phyloP scores from a whole-genome alignment of 2,113 vertebrate genomes.

The Hydrolagus affinis region DNA sequence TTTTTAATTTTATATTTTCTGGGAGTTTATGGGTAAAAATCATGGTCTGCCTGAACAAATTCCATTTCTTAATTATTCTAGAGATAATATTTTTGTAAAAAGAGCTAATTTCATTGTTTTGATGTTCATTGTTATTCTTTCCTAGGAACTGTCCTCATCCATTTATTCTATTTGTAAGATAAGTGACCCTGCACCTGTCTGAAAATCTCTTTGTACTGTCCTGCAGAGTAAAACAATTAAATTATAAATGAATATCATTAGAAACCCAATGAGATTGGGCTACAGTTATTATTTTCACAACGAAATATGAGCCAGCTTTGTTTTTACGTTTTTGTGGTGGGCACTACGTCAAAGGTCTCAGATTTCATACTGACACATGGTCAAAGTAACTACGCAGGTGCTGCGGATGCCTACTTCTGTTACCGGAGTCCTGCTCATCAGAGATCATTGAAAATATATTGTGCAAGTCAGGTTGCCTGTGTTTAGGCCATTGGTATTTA shows the following conservation, averaged over 20 bases:
- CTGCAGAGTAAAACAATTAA: slow-evolving; percentile 24
- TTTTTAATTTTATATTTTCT: too few species aligned
- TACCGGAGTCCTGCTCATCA: background rate
- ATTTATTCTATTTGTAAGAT: background rate
- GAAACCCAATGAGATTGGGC: slow-evolving; percentile 9
- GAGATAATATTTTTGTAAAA: background rate
- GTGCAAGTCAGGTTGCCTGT: background rate
- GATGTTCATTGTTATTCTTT: background rate
- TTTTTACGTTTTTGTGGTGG: slow-evolving; percentile 10
- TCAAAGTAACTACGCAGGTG: background rate
- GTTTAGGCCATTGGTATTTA: slow-evolving; percentile 1
- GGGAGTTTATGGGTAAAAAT: too few species aligned
- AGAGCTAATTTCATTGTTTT: background rate
- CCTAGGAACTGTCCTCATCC: too few species aligned
- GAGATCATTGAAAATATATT: background rate
- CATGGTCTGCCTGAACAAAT: too few species aligned
- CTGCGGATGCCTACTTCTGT: slow-evolving; percentile 18
- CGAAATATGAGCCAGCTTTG: slow-evolving; percentile 17
- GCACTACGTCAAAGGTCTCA: background rate
- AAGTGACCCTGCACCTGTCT: slow-evolving; percentile 20
- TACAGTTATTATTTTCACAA: slow-evolving; percentile 19
- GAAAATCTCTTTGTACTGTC: slow-evolving; percentile 11
- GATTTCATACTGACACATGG: background rate
- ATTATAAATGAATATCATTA: slow-evolving; percentile 23
- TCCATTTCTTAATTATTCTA: too few species aligned